These are phyloP conservation scores for Pyralis farinalis DNA, from an alignment of 2,888 invertebrate species.

Conservation along the genomic window DNA sequence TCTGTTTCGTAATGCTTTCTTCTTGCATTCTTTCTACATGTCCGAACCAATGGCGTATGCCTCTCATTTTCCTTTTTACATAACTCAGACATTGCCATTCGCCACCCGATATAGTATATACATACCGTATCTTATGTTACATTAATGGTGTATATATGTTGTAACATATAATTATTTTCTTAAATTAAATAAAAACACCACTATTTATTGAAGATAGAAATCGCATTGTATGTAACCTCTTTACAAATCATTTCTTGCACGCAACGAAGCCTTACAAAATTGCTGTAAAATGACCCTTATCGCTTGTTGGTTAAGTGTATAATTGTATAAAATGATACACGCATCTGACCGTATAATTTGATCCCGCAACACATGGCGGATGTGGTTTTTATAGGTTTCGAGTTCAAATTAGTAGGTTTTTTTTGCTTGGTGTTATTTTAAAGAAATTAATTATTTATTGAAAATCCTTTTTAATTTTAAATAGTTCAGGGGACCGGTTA, in stretches of 20 bases:
- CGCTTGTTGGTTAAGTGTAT: slow-evolving; percentile 14
- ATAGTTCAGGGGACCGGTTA: too few species aligned
- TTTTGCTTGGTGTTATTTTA: slow-evolving; percentile 2
- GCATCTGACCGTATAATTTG: slow-evolving; percentile 44
- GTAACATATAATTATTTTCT: not conserved
- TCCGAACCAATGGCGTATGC: too few species aligned
- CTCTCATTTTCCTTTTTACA: too few species aligned
- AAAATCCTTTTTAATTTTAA: too few species aligned
- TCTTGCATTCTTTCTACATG: too few species aligned
- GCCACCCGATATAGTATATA: too few species aligned
- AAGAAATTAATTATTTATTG: too few species aligned
- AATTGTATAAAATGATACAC: slow-evolving; percentile 10
- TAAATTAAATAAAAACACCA: not conserved
- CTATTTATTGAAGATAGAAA: not conserved
- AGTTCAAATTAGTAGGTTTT: slow-evolving; percentile 12
- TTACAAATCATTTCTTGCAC: slow-evolving; percentile 14
- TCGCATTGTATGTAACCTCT: not conserved
- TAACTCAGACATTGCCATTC: too few species aligned
- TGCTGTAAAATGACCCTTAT: slow-evolving; percentile 16
- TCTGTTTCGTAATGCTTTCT: too few species aligned
- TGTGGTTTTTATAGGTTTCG: slow-evolving; percentile 38
- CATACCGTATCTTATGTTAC: too few species aligned
- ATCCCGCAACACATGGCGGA: slow-evolving; percentile 51
- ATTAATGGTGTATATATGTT: too few species aligned
- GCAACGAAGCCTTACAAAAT: slow-evolving; percentile 4